These are phyloP conservation scores for Metellina segmentata DNA, from an alignment of 2,888 invertebrate species.

Conservation along the genomic window DNA sequence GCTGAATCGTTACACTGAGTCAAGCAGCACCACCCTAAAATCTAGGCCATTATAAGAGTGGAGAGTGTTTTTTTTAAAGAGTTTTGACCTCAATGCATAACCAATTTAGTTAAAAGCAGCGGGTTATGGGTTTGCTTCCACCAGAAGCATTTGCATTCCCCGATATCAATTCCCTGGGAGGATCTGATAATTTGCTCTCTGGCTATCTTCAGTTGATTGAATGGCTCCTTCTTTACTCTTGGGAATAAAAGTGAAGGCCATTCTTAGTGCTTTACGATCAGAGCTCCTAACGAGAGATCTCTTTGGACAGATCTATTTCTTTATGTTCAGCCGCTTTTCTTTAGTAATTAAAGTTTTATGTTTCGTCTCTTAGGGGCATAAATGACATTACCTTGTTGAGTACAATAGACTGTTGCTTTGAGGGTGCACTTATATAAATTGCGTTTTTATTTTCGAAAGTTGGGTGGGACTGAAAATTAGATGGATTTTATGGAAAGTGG, in stretches of 20 bases:
- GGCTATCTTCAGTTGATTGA: conserved; percentile 26
- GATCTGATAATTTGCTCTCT: conserved; percentile 32
- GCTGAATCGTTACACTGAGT: not conserved
- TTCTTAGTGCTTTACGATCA: not conserved
- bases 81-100: conserved; percentile 66
- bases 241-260: not conserved
- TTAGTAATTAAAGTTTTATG: not conserved
- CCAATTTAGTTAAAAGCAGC: conserved; percentile 67
- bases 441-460: too few relatives aligned
- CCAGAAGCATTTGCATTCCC: conserved; percentile 18
- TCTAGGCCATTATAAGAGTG: not conserved
- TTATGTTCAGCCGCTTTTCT: not conserved
- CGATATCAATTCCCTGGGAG: conserved; percentile 23
- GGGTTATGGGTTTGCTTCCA: conserved; percentile 23
- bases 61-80: not conserved
- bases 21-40: conserved; percentile 3
- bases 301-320: not conserved
- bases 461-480: not conserved
- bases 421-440: too few relatives aligned
- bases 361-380: too few relatives aligned
- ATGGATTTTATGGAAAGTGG: too few relatives aligned
- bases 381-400: too few relatives aligned
- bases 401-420: too few relatives aligned
- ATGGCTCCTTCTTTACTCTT: conserved; percentile 8
- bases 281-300: not conserved